phyloP scores from a whole-genome alignment of 2,888 invertebrate genomes.

The Synergus umbraculus region DNA sequence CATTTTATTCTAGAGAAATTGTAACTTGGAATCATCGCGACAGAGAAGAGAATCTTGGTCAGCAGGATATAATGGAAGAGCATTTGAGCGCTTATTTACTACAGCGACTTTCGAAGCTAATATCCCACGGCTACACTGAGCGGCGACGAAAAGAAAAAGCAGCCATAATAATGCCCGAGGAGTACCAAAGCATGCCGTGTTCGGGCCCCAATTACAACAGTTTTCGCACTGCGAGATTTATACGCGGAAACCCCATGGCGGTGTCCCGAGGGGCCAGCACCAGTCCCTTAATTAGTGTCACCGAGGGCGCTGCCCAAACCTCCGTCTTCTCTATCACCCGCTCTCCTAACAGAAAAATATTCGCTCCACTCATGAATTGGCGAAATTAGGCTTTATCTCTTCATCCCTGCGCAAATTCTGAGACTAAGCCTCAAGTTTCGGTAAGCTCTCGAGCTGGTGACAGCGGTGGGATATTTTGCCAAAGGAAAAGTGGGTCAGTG shows the following conservation, averaged over 20 bases:
- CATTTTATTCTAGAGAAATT: neutral
- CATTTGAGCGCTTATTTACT: constrained; percentile 58
- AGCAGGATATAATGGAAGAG: constrained; percentile 53
- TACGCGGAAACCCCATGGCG: constrained; percentile 46
- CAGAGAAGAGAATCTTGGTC: constrained; percentile 14
- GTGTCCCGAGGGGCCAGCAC: constrained; percentile 16
- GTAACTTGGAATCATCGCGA: constrained; percentile 24
- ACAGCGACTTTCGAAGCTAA: constrained; percentile 59
- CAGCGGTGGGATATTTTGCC: too few relatives aligned
- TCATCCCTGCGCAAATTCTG: neutral
- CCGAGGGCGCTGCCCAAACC: constrained; percentile 17
- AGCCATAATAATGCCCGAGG: constrained; percentile 50
- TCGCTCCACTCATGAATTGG: too few relatives aligned
- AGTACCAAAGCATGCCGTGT: constrained; percentile 46
- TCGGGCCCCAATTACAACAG: constrained; percentile 58
- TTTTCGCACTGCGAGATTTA: constrained; percentile 60
- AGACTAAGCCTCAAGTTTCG: neutral
- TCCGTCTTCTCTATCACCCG: neutral
- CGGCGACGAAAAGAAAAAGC: constrained; percentile 48
- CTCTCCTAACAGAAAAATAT: constrained; percentile 4
- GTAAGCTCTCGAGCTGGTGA: too few relatives aligned
- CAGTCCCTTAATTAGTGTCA: constrained; percentile 54
- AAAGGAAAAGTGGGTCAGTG: too few relatives aligned
- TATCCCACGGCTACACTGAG: constrained; percentile 53
- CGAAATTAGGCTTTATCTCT: neutral